Base-by-base conservation (phyloP, 2,888 invertebrate genomes). In the Nemotelus nigrinus region DNA sequence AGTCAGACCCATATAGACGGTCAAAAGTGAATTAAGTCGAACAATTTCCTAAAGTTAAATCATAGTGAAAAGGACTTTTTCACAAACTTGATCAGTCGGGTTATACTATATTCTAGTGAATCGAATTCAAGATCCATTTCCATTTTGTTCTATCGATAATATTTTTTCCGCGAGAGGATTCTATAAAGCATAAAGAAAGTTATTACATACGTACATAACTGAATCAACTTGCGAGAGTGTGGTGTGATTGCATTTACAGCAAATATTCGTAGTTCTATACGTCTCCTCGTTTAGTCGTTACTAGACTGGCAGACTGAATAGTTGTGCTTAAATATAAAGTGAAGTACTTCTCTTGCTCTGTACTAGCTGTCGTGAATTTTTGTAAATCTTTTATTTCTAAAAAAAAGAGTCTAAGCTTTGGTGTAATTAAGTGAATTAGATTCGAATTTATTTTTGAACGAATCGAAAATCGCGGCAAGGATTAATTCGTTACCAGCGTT, bases 401-500 rank as follows among this genome's bases (percentile, higher is more conserved):
- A 25, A 25, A 25, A 25, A 25, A 25, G 25, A 25, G 1, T n/a
- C n/a, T 1, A 25, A 25, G 25, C 25, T 25, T 25, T 25, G 25
- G 25, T 25, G 25, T 25, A 25, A 25, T 25, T 25, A 25, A 25
- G 25, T 25, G 25, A 25, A 25, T 25, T 25, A 25, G 25, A 25
- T 25, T 25, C 25, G 25, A 25, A 25, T 25, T 1, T 25, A 25
- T 25, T 25, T 25, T 25, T 25, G 48, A n/a, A 7, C 74, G 48
- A 45, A 48, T 25, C 45, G 6, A 48, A 74, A 47, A 74, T 74
- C 25, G 60, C 74, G 7, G 25, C 47, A 74, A 74, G 74, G 74
- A 74, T 74, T 74, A 74, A 63, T 60, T 53, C 48, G 41, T 57
- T 63, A 50, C 8, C 74, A 60, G 74, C 60, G 74, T 74, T 74